Percentiles rank a stretch among this genome's conserved stretches.
phyloP scores from a whole-genome alignment of 2,888 invertebrate genomes.

The Creontiades dilutus region DNA sequence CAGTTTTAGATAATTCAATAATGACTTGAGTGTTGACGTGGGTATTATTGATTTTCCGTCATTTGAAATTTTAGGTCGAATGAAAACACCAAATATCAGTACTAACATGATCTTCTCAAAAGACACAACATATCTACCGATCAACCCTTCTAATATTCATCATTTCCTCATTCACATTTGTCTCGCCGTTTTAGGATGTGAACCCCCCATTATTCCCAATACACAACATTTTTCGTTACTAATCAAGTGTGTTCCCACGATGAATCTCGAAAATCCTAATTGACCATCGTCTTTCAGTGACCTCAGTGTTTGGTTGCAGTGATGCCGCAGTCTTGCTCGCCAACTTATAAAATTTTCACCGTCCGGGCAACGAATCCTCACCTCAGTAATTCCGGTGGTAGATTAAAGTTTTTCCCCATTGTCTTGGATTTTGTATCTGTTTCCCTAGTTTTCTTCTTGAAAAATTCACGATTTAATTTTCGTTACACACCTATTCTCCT shows the following conservation, averaged over 20 bases:
- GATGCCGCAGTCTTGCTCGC: not conserved
- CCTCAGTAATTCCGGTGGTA: constrained; percentile 42
- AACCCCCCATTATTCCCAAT: too few species aligned
- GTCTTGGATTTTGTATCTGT: not conserved
- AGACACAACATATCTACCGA: too few species aligned
- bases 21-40: too few species aligned
- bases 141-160: too few species aligned
- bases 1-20: too few species aligned
- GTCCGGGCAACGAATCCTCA: not conserved
- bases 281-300: not conserved
- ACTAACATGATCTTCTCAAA: too few species aligned
- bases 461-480: constrained; percentile 47
- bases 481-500: not conserved
- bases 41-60: too few species aligned
- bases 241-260: not conserved
- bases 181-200: too few species aligned
- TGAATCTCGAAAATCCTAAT: not conserved
- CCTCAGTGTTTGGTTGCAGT: constrained; percentile 8
- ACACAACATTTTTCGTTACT: too few species aligned
- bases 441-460: not conserved
- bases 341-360: not conserved
- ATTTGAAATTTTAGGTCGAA: too few species aligned
- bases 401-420: constrained; percentile 17
- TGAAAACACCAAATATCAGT: too few species aligned
- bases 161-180: too few species aligned